Evolutionary conservation across 2,797 vertebrate genomes (phyloP).

Genomic region (Arrhamphus sclerolepis): DNA sequence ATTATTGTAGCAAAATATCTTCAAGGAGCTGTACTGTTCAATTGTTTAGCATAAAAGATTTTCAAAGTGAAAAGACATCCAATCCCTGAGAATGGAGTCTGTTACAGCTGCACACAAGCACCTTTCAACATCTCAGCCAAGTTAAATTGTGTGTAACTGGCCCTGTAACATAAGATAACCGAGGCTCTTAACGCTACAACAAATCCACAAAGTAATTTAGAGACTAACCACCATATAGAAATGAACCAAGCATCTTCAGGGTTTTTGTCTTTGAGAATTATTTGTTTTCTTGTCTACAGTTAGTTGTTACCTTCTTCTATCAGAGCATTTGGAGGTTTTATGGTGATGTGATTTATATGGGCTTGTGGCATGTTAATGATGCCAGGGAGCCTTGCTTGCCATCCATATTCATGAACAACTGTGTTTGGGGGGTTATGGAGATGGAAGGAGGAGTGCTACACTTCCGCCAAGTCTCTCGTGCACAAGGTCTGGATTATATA

Average conservation of each 20-base stretch:
- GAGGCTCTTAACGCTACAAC: conserved; percentile 46
- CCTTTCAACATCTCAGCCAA: conserved; percentile 59
- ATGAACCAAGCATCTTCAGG: conserved; percentile 21
- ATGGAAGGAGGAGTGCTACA: conserved; percentile 53
- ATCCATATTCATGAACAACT: conserved; percentile 90
- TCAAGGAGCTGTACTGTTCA: neutral
- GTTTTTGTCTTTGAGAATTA: conserved; percentile 43
- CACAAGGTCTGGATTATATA: conserved; percentile 68
- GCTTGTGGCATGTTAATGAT: conserved; percentile 84
- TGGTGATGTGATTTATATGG: conserved; percentile 84
- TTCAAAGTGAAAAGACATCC: conserved; percentile 27
- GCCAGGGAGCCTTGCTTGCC: conserved; percentile 74
- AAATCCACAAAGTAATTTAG: conserved; percentile 35
- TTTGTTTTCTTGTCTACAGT: conserved; percentile 63
- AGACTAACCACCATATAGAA: conserved; percentile 46
- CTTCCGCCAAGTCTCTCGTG: conserved; percentile 73
- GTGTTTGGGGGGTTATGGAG: conserved; percentile 76
- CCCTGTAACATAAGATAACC: conserved; percentile 50
- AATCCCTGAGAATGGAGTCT: conserved; percentile 19
- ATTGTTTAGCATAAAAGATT: neutral
- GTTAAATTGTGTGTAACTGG: conserved; percentile 49
- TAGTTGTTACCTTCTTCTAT: conserved; percentile 69
- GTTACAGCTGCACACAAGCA: conserved; percentile 52
- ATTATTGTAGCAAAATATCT: neutral
- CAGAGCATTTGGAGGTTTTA: conserved; percentile 82